Evolutionary conservation across 2,888 invertebrate genomes (phyloP).

Genomic region (Monopis laevigella): DNA sequence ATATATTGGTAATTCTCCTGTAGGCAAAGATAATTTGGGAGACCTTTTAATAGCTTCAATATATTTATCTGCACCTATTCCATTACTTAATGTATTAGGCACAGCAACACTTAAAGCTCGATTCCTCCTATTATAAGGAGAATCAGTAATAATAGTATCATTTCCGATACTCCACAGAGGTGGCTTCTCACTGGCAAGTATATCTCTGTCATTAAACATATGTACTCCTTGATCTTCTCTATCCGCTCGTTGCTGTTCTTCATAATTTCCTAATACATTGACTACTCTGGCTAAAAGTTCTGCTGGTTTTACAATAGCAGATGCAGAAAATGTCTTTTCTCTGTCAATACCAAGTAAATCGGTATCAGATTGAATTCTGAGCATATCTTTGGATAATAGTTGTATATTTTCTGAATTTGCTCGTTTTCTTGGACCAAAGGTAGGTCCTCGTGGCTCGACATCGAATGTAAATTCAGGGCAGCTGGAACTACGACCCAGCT

Average conservation of each 20-base stretch:
- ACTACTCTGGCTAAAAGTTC: slow-evolving; percentile 81
- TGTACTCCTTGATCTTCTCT: slow-evolving; percentile 65
- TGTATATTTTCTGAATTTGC: slow-evolving; percentile 74
- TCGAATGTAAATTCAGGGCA: slow-evolving; percentile 79
- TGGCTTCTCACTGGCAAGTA: slow-evolving; percentile 73
- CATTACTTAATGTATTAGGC: slow-evolving; percentile 75
- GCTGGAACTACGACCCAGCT: slow-evolving; percentile 68
- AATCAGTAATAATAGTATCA: slow-evolving; percentile 35
- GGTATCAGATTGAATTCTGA: slow-evolving; percentile 80
- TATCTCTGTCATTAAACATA: slow-evolving; percentile 78
- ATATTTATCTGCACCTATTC: slow-evolving; percentile 67
- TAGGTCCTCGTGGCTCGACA: slow-evolving; percentile 55
- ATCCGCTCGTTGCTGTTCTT: slow-evolving; percentile 40
- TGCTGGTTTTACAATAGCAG: slow-evolving; percentile 77
- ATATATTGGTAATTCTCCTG: slow-evolving; percentile 12
- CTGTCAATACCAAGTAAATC: slow-evolving; percentile 82
- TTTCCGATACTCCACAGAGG: slow-evolving; percentile 66
- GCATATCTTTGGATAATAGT: slow-evolving; percentile 48
- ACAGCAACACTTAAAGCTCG: slow-evolving; percentile 72
- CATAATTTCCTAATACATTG: slow-evolving; percentile 75
- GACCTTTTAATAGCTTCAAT: slow-evolving; percentile 56
- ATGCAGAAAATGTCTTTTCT: slow-evolving; percentile 77
- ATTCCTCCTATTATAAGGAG: slow-evolving; percentile 47
- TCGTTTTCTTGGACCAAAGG: slow-evolving; percentile 56
- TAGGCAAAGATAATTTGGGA: slow-evolving; percentile 51